Conservation (phyloP, 2,888 invertebrate genomes). For the Tipula unca region DNA sequence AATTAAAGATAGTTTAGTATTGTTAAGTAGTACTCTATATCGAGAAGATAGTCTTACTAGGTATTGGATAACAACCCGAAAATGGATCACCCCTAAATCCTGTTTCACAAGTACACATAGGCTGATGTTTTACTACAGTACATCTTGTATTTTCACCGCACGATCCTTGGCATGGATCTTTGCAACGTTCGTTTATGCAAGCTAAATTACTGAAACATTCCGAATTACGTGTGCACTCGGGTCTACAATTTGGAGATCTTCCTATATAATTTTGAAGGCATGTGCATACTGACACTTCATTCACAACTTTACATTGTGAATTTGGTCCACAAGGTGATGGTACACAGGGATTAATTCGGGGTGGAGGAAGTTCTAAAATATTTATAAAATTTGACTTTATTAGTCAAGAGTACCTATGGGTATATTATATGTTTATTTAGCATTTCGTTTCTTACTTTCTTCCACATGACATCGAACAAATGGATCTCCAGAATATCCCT, state of each 20-base stretch:
- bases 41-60: slow-evolving; percentile 42
- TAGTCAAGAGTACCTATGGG: too few relatives aligned
- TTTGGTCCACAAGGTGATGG: slow-evolving; percentile 80
- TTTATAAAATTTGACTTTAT: neutral
- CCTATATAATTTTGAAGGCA: slow-evolving; percentile 72
- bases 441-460: slow-evolving; percentile 51
- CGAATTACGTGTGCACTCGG: slow-evolving; percentile 75
- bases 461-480: slow-evolving; percentile 62
- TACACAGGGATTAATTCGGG: slow-evolving; percentile 56
- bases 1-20: too few relatives aligned
- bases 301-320: slow-evolving; percentile 65
- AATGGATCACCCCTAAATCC: slow-evolving; percentile 82
- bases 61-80: slow-evolving; percentile 55
- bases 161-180: slow-evolving; percentile 76
- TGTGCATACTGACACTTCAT: slow-evolving; percentile 70
- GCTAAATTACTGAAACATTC: slow-evolving; percentile 79
- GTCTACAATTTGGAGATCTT: slow-evolving; percentile 75
- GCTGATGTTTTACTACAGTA: slow-evolving; percentile 72
- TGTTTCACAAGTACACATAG: slow-evolving; percentile 69
- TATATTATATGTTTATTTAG: neutral
- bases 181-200: slow-evolving; percentile 72
- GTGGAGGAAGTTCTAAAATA: neutral
- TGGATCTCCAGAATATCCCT: slow-evolving; percentile 71
- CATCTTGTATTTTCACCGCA: slow-evolving; percentile 74
- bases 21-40: neutral